These are phyloP conservation scores for Heterotilapia buettikoferi DNA, from an alignment of 2,113 vertebrate genomes.

Conservation along the genomic window DNA sequence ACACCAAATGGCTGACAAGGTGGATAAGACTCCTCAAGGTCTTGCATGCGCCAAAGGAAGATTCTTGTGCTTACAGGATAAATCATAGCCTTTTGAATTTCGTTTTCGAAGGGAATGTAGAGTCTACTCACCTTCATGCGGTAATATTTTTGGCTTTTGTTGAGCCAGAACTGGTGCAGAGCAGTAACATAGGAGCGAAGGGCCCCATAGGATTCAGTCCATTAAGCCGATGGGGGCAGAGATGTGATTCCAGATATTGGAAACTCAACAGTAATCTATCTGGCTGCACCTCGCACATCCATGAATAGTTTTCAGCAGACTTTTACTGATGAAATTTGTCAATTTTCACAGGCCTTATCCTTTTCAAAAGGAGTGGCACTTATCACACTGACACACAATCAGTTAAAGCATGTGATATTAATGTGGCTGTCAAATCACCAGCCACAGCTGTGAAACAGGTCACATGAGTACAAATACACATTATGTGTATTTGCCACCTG, in stretches of 20 bases:
- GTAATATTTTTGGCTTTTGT: conserved; percentile 32
- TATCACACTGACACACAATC: not conserved
- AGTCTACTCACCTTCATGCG: conserved; percentile 11
- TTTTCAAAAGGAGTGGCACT: not conserved
- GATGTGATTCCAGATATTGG: conserved; percentile 35
- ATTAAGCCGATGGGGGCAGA: conserved; percentile 30
- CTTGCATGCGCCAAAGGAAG: conserved; percentile 24
- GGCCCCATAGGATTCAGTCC: conserved; percentile 27
- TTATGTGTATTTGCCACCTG: not conserved
- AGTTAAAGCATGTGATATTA: not conserved
- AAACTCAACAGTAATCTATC: conserved; percentile 24
- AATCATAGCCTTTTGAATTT: conserved; percentile 28
- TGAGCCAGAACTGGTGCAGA: conserved; percentile 18
- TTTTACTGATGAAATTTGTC: conserved; percentile 15
- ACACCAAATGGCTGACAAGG: conserved; percentile 48
- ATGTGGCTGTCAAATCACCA: not conserved
- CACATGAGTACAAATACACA: not conserved
- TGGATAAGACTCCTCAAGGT: conserved; percentile 35
- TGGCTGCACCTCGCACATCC: not conserved
- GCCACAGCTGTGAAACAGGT: not conserved
- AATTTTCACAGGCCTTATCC: not conserved
- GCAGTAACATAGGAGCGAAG: conserved; percentile 7
- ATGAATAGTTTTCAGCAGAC: not conserved
- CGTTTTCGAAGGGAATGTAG: not conserved
- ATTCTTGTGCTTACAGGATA: conserved; percentile 20